Evolutionary conservation across 2,797 vertebrate genomes (phyloP), one percentile per base, ranked within the genome.

Genomic region (Cyprinella venusta): DNA sequence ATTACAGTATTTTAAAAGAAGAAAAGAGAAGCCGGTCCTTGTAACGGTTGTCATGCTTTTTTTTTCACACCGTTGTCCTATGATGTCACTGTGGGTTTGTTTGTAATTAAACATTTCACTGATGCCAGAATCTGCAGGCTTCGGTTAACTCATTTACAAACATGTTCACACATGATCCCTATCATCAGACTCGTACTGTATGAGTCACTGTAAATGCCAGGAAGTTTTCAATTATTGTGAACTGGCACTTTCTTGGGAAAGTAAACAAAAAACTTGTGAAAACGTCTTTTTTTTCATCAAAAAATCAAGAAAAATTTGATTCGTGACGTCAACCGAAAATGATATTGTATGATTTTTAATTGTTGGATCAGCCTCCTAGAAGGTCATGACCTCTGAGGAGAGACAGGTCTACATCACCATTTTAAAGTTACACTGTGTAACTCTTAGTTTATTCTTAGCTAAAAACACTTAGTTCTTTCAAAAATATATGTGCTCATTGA

Each of bases 21-120:
- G 83, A 88, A 79, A 85, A 76, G 50, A 81, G 21, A 68, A 24
- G 74, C 86, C 84, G 77, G 68, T 59, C 87, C 84, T 84, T 86
- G 86, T 88, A 86, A 86, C 85, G 87, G 84, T 88, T 84, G 86
- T 93, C 89, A 88, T 89, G 86, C 88, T 90, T 88, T 81, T 90
- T 88, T 81, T 84, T 82, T 92, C 89, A 88, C 89, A 91, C 82
- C 92, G 88, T 91, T 93, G 92, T 93, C 88, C 90, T 90, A 90
- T 95, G 93, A 90, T 91, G 93, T 95, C 95, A 94, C 94, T 95
- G 93, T 95, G 94, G 93, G 92, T 93, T 92, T 94, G 92, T 94
- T 94, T 94, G 94, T 94, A 92, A 96, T 95, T 96, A 96, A 96
- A 93, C 80, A 92, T 88, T 94, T 96, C 94, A 95, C 94, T 93